Evolutionary conservation across 1,140 invertebrate species (phyloP).

Genomic region (Zaprionus ghesquierei): DNA sequence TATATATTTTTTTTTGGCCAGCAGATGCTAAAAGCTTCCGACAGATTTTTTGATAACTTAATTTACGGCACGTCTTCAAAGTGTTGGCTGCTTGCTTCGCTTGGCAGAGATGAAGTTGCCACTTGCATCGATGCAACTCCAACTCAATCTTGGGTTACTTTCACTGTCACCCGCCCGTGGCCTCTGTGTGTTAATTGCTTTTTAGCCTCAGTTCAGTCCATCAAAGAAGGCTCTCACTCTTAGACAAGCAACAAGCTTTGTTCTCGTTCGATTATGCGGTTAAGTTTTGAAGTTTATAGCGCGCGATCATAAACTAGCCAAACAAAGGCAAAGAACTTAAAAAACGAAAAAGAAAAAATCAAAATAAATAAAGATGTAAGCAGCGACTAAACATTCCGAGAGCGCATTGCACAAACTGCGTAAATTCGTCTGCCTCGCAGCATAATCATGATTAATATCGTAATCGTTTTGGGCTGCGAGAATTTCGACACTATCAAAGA

Average conservation of each 20-base stretch:
- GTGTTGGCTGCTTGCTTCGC: too few relatives aligned
- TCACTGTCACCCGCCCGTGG: constrained; percentile 63
- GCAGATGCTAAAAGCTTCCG: constrained; percentile 76
- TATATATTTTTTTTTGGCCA: constrained; percentile 18
- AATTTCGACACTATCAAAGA: constrained; percentile 56
- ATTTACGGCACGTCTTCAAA: constrained; percentile 63
- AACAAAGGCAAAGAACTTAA: constrained; percentile 7
- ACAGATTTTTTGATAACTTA: constrained; percentile 76
- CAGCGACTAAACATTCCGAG: background rate
- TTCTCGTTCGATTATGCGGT: constrained; percentile 30
- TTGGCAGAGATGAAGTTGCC: constrained; percentile 57
- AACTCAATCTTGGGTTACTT: constrained; percentile 56
- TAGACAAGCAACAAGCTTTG: constrained; percentile 18
- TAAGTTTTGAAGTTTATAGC: constrained; percentile 15
- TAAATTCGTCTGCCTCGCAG: constrained; percentile 16
- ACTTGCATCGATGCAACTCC: constrained; percentile 28
- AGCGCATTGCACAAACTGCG: constrained; percentile 51
- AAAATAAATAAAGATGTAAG: background rate
- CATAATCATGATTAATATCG: constrained; percentile 48
- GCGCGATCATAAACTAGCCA: constrained; percentile 12
- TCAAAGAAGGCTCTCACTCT: constrained; percentile 10
- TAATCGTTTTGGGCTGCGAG: constrained; percentile 24
- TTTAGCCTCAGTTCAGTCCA: constrained; percentile 6
- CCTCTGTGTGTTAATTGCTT: constrained; percentile 60
- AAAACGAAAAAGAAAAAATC: constrained; percentile 1